These are phyloP conservation scores for Synchiropus splendidus DNA, from an alignment of 2,113 vertebrate species.

Conservation along the genomic window DNA sequence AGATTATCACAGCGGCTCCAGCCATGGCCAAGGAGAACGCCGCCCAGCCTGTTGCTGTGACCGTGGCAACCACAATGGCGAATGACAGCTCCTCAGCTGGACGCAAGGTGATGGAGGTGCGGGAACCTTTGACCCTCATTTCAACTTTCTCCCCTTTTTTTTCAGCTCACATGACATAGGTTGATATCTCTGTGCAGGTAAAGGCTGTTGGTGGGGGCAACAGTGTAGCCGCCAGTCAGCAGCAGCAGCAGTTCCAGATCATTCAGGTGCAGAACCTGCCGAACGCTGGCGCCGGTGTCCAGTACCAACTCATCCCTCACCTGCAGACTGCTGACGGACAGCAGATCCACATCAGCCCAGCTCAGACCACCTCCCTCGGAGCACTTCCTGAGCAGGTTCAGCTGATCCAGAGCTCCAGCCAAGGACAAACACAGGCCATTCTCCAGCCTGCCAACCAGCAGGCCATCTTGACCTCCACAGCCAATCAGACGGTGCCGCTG, in stretches of 20 bases:
- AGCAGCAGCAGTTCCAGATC: constrained; percentile 81
- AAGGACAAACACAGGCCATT: constrained; percentile 79
- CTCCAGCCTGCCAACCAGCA: constrained; percentile 64
- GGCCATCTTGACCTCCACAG: constrained; percentile 78
- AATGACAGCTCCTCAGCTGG: constrained; percentile 74
- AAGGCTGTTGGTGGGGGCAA: constrained; percentile 64
- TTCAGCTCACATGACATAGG: neutral
- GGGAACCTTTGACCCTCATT: neutral
- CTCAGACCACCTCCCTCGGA: constrained; percentile 71
- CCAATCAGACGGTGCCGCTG: constrained; percentile 85
- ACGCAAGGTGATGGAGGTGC: constrained; percentile 72
- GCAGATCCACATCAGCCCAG: constrained; percentile 87
- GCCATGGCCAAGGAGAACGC: constrained; percentile 81
- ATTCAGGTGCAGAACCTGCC: constrained; percentile 86
- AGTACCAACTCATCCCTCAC: constrained; percentile 98
- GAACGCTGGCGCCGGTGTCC: constrained; percentile 80
- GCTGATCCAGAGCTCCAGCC: constrained; percentile 83
- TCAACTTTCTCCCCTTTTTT: neutral
- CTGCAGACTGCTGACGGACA: constrained; percentile 92
- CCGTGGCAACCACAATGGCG: constrained; percentile 66
- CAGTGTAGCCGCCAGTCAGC: constrained; percentile 34
- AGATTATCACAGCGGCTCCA: constrained; percentile 85
- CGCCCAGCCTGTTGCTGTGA: constrained; percentile 76
- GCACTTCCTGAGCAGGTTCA: constrained; percentile 84
- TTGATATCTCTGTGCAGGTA: constrained; percentile 47